Base-by-base conservation (phyloP, 1,140 invertebrate genomes). In the Meloidogyne chitwoodi region DNA sequence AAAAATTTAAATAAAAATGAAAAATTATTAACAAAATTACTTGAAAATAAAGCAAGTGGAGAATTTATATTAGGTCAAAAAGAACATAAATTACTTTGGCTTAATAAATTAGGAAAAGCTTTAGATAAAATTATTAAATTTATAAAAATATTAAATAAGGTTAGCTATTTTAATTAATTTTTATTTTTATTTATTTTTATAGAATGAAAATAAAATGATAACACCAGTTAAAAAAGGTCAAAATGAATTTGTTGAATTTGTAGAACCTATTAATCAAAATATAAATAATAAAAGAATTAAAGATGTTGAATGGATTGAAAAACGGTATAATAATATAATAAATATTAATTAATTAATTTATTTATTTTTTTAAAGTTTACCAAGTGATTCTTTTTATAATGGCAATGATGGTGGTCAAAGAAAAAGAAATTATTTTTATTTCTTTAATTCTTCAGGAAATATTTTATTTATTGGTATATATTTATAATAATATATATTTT, bases 171-270 rank as follows among this genome's bases (percentile, higher is more conserved):
- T 0, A 70, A 70, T 48, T 24, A 3, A 70, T 41, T 3, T n/a
- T n/a, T n/a, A 5, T 70, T 34, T 19, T 24, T 38, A 19, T 69
- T 69, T 38, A 2, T 26, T 48, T 70, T 12, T 12, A 16, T 24
- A 64, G 19, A 69, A 74, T 19, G 22, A 79, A 16, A 68, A 74
- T 26, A 48, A 78, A 31, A 44, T 65, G 63, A 44, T 71, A 38
- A 80, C 70, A 31, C 66, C 79, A 24, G 61, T 65, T 16, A 80
- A 80, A 62, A 80, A 81, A 44, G 79, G 79, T 19, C 79, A 80
- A 68, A 67, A 41, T 41, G 79, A 80, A 64, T 80, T 76, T 74
- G 79, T 80, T 38, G 79, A 80, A 41, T 80, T 80, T 70, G 68
- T 82, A 41, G 79, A 80, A 29, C 79, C 79, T 29, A 61, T 34